Conservation (phyloP, 2,888 invertebrate species). For the Caenorhabditis uteleia region DNA sequence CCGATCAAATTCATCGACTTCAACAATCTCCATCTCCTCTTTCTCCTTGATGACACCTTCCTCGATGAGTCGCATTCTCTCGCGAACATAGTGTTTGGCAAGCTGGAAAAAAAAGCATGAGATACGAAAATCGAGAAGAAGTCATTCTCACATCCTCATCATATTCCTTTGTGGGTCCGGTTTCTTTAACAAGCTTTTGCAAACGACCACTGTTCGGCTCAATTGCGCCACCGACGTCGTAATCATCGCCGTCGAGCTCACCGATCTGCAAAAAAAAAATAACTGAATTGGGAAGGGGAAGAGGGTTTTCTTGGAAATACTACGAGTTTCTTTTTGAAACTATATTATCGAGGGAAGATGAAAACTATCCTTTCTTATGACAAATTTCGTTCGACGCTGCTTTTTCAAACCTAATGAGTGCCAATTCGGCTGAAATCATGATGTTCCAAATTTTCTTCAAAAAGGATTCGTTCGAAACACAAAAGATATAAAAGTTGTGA, state of each 20-base stretch:
- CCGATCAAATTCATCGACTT: constrained; percentile 46
- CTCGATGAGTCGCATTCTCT: constrained; percentile 46
- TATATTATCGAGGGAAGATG: too few species aligned
- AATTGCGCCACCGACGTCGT: constrained; percentile 76
- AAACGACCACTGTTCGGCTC: constrained; percentile 79
- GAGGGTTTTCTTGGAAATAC: neutral
- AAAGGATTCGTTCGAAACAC: too few species aligned
- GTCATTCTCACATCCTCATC: constrained; percentile 46
- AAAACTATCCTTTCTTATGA: too few species aligned
- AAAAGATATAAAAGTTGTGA: too few species aligned
- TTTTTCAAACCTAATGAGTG: too few species aligned
- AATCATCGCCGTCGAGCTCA: constrained; percentile 53
- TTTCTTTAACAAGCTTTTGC: constrained; percentile 80
- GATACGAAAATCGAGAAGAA: neutral
- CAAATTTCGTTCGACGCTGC: neutral
- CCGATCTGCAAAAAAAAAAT: constrained; percentile 24
- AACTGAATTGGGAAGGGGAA: neutral
- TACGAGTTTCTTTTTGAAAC: neutral
- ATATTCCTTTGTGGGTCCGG: constrained; percentile 74
- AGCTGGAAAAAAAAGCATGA: constrained; percentile 16
- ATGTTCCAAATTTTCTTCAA: too few species aligned
- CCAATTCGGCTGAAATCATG: too few species aligned
- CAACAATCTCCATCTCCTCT: constrained; percentile 47
- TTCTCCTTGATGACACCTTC: constrained; percentile 48
- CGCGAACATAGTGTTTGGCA: constrained; percentile 47